Evolutionary conservation across 92 coral and sea anemone genomes (phyloP).

Genomic region (Metridium senile): DNA sequence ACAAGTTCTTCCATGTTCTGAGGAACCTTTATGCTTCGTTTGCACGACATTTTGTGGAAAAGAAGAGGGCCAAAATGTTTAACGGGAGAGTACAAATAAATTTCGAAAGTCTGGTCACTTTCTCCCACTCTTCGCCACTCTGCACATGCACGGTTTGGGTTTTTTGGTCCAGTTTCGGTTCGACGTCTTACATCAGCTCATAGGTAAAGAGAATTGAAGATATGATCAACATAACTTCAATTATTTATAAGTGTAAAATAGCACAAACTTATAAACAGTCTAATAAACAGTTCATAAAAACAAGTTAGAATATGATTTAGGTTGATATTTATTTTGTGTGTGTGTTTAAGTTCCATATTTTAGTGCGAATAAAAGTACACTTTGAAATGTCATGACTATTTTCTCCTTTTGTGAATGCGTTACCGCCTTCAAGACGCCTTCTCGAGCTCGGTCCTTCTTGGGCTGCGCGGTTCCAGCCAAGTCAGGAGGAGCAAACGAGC

Average conservation of each 20-base stretch:
- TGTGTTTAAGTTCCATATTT: no score
- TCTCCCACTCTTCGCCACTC: background rate
- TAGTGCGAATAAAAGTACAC: background rate
- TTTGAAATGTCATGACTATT: background rate
- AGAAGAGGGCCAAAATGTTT: background rate
- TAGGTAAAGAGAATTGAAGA: conserved; percentile 14
- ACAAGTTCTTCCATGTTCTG: conserved; percentile 69
- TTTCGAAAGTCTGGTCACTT: background rate
- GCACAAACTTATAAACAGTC: background rate
- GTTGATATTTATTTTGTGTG: background rate
- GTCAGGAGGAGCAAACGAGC: no score
- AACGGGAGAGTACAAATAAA: background rate
- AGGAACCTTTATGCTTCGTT: conserved; percentile 54
- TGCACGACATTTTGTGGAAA: conserved; percentile 46
- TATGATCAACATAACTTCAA: conserved; percentile 20
- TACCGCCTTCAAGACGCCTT: conserved; percentile 12
- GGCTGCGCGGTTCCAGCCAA: no score
- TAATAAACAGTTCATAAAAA: background rate
- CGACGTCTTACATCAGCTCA: conserved; percentile 9
- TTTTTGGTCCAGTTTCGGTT: background rate
- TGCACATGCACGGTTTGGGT: background rate
- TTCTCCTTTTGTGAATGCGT: background rate
- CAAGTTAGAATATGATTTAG: background rate
- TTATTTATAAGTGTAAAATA: background rate
- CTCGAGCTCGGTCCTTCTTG: no score